phyloP scores from a whole-genome alignment of 2,113 vertebrate genomes.

The Hemibagrus wyckioides region DNA sequence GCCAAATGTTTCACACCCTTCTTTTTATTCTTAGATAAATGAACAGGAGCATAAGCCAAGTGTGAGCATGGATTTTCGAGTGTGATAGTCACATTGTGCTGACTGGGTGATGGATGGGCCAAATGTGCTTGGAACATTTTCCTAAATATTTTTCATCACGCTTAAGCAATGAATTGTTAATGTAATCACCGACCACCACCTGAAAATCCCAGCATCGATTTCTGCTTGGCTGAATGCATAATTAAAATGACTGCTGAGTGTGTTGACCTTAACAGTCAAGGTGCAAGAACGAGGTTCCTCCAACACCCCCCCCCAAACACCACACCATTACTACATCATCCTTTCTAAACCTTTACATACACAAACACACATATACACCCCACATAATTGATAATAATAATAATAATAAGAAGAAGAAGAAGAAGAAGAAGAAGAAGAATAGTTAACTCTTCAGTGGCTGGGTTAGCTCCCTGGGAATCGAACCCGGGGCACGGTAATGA shows the following conservation, averaged over 20 bases:
- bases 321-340: background rate
- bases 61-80: background rate
- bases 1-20: background rate
- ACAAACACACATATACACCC: no score
- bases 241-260: slow-evolving; percentile 12
- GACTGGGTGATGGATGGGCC: slow-evolving; percentile 15
- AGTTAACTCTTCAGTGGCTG: no score
- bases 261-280: slow-evolving; percentile 3
- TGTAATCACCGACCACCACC: background rate
- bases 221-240: slow-evolving; percentile 22
- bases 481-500: no score
- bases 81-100: background rate
- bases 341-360: background rate
- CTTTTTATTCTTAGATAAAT: background rate
- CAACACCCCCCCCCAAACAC: background rate
- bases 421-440: no score
- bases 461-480: no score
- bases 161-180: slow-evolving; percentile 24
- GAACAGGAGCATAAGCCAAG: background rate
- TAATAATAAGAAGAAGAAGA: no score
- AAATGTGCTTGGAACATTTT: slow-evolving; percentile 2
- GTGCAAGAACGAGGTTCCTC: background rate
- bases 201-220: background rate
- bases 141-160: slow-evolving; percentile 11
- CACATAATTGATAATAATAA: no score